A percentile compares a stretch with the other conserved stretches of the same genome.
phyloP scores from a whole-genome alignment of 30 jellyfish, hydroid and myxozoan genomes.

The Nemopilema nomurai region DNA sequence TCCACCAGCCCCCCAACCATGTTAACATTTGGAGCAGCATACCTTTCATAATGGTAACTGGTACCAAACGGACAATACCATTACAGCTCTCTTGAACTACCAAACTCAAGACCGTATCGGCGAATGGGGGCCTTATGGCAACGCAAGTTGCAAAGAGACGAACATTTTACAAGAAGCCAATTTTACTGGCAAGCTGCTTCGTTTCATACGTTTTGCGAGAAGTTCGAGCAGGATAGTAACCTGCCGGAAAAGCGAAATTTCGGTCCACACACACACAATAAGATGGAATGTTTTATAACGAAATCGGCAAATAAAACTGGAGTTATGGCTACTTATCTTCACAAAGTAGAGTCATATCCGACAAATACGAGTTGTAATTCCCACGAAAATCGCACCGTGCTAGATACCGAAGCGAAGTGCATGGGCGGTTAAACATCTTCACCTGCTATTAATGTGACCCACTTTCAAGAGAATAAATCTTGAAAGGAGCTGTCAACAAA shows the following conservation, averaged over 20 bases:
- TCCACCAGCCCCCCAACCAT: too few species aligned
- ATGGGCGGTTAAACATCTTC: neutral
- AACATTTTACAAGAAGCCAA: too few species aligned
- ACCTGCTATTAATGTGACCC: neutral
- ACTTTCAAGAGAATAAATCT: neutral
- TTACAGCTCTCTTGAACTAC: too few species aligned
- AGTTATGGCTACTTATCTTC: neutral
- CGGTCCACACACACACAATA: neutral
- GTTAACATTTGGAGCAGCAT: too few species aligned
- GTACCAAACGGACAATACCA: too few species aligned
- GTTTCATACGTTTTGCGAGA: too few species aligned
- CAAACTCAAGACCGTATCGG: too few species aligned
- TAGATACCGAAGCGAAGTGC: neutral
- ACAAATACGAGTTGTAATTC: neutral
- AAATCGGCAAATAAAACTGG: neutral
- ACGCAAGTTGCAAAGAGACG: too few species aligned
- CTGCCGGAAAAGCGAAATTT: neutral
- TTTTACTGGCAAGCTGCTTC: too few species aligned
- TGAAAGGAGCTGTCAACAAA: conserved; percentile 36
- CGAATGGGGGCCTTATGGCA: too few species aligned
- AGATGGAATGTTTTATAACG: neutral
- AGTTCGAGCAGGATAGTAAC: too few species aligned
- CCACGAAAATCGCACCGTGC: neutral
- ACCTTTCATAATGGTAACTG: too few species aligned
- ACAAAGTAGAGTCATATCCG: neutral